Conservation (phyloP, 2,888 invertebrate genomes). For the Trissoscelio sp. region DNA sequence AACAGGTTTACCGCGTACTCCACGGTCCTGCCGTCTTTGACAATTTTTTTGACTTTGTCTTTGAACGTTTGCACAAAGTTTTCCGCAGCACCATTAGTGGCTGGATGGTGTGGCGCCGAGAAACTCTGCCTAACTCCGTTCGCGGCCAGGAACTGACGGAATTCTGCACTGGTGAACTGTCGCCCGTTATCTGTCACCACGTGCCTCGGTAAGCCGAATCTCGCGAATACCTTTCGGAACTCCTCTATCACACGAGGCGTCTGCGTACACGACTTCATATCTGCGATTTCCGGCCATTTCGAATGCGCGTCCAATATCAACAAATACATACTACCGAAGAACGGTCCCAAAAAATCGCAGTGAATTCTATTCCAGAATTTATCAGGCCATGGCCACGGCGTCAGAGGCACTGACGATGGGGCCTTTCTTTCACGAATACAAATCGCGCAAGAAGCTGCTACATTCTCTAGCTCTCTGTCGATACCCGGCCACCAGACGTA, state of each 20-base stretch:
- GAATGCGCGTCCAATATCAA: conserved; percentile 69
- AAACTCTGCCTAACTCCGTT: conserved; percentile 27
- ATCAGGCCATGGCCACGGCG: conserved; percentile 67
- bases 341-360: conserved; percentile 64
- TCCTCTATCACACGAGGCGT: too few relatives aligned
- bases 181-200: conserved; percentile 30
- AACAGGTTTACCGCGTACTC: conserved; percentile 20
- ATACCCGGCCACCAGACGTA: conserved; percentile 68
- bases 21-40: conserved; percentile 4
- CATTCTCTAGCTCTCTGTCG: conserved; percentile 73
- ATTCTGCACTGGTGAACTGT: conserved; percentile 14
- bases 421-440: conserved; percentile 52
- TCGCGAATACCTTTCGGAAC: too few relatives aligned
- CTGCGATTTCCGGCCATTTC: conserved; percentile 68
- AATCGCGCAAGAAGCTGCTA: conserved; percentile 47
- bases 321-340: conserved; percentile 67
- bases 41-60: conserved; percentile 33
- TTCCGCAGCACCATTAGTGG: too few relatives aligned
- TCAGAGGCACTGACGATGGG: conserved; percentile 52
- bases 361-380: conserved; percentile 62
- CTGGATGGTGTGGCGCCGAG: conserved; percentile 29
- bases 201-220: conserved; percentile 22
- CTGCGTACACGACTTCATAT: too few relatives aligned
- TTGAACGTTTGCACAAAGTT: conserved; percentile 34
- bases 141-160: neutral